Evolutionary conservation across 1,140 invertebrate genomes (phyloP), one percentile per base, ranked within the genome.

Genomic region (Drosophila pallidifrons): DNA sequence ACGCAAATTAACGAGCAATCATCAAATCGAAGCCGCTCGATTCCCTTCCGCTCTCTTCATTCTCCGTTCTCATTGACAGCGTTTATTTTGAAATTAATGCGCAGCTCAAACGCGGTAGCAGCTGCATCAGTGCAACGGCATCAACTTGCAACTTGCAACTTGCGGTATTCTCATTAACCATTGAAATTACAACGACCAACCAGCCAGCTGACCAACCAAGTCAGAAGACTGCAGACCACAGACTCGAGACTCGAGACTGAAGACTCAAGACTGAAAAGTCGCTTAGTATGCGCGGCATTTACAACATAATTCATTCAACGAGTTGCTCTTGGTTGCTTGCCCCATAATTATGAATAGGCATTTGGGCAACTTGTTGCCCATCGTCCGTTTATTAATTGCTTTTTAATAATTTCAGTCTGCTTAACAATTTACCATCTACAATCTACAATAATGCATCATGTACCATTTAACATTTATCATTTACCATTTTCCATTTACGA

Each of bases 1-100:
- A 91, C 88, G 71, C 81, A 91, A 91, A 91, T 91, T 91, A 91
- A 91, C 81, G 82, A 91, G 77, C 89, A 82, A 89, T 91, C 89
- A 91, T 91, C 89, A 89, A 91, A 89, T 89, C 85, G 85, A 89
- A 81, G 75, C 74, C 73, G 57, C 49, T 70, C 70, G 68, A 55
- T 15, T 20, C 30, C 55, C 47, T 78, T 75, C 60, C 64, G 15
- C 43, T 32, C 47, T 32, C 7, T 75, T 55, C 64, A 20, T 47
- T 28, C 47, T 32, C 7, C 35, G 35, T 63, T 8, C 59, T 13
- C 46, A 72, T 82, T 76, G 78, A 68, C 49, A 83, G 80, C 80
- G 71, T 89, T 88, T 83, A 89, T 88, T 89, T 89, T 74, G 59
- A 81, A 88, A 88, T 89, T 89, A 89, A 85, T 88, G 75, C 77